A percentile compares a stretch with the other conserved stretches of the same genome.
Evolutionary conservation across 2,888 invertebrate genomes (phyloP).

Genomic region (Fragum fragum): DNA sequence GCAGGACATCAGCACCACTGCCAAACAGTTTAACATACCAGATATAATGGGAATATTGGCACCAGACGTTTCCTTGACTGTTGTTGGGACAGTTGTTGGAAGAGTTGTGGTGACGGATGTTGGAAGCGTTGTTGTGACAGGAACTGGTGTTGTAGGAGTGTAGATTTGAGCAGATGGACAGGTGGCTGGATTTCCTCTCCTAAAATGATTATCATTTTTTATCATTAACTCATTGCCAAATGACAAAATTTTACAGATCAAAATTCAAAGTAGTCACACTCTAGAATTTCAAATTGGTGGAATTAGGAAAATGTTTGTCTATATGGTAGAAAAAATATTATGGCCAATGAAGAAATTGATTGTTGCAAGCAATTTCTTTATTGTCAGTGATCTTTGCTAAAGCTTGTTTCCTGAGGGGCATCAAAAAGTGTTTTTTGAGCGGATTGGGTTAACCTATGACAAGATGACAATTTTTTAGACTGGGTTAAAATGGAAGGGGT

Average conservation of each 20-base stretch:
- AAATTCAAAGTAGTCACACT: too few relatives aligned
- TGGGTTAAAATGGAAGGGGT: too few relatives aligned
- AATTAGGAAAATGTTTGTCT: too few relatives aligned
- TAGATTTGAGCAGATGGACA: constrained; percentile 43
- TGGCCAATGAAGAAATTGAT: too few relatives aligned
- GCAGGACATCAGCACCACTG: constrained; percentile 20
- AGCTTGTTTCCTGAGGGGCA: too few relatives aligned
- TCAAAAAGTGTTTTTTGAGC: too few relatives aligned
- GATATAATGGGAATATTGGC: constrained; percentile 6
- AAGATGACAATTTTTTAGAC: too few relatives aligned
- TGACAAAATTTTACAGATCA: background rate
- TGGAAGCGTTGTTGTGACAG: constrained; percentile 34
- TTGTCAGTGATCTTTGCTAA: too few relatives aligned
- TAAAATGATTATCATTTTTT: constrained; percentile 11
- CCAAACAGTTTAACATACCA: constrained; percentile 56
- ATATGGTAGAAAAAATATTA: too few relatives aligned
- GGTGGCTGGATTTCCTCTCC: constrained; percentile 58
- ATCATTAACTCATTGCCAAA: background rate
- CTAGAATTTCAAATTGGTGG: too few relatives aligned
- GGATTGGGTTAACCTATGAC: too few relatives aligned
- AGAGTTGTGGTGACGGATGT: background rate
- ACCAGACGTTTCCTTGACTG: background rate
- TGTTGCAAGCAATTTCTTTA: too few relatives aligned
- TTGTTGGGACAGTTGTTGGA: background rate
- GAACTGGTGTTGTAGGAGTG: constrained; percentile 12